Evolutionary conservation across 92 coral and sea anemone genomes (phyloP).

Genomic region (Anthopleura xanthogrammica): DNA sequence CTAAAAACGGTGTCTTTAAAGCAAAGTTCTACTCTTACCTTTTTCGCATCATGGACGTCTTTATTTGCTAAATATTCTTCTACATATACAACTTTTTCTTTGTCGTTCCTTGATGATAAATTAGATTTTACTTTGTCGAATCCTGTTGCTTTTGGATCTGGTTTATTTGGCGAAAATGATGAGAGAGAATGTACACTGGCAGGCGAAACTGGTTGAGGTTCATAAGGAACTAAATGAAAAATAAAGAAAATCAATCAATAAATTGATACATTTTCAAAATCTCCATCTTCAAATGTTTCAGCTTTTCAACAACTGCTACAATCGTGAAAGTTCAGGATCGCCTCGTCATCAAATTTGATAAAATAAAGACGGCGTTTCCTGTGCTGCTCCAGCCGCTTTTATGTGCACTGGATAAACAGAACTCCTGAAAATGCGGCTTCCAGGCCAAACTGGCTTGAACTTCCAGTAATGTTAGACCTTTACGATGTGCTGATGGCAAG

Average conservation of each 20-base stretch:
- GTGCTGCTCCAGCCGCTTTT: too few relatives aligned
- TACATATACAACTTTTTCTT: slow-evolving; percentile 47
- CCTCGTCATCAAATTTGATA: too few relatives aligned
- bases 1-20: background rate
- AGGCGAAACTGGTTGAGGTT: slow-evolving; percentile 36
- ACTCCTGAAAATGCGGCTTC: too few relatives aligned
- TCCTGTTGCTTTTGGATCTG: slow-evolving; percentile 46
- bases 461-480: too few relatives aligned
- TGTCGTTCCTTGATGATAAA: slow-evolving; percentile 46
- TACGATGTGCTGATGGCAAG: too few relatives aligned
- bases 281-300: too few relatives aligned
- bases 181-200: slow-evolving; percentile 2
- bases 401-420: too few relatives aligned
- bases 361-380: too few relatives aligned
- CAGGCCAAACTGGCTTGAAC: too few relatives aligned
- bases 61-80: slow-evolving; percentile 64
- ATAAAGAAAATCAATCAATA: background rate
- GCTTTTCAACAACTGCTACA: too few relatives aligned
- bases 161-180: slow-evolving; percentile 39
- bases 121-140: slow-evolving; percentile 53
- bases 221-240: slow-evolving; percentile 26
- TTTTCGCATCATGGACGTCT: slow-evolving; percentile 72
- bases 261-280: background rate
- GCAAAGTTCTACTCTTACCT: slow-evolving; percentile 39
- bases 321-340: too few relatives aligned